phyloP scores from a whole-genome alignment of 2,888 invertebrate species.

The Erebia palarica region DNA sequence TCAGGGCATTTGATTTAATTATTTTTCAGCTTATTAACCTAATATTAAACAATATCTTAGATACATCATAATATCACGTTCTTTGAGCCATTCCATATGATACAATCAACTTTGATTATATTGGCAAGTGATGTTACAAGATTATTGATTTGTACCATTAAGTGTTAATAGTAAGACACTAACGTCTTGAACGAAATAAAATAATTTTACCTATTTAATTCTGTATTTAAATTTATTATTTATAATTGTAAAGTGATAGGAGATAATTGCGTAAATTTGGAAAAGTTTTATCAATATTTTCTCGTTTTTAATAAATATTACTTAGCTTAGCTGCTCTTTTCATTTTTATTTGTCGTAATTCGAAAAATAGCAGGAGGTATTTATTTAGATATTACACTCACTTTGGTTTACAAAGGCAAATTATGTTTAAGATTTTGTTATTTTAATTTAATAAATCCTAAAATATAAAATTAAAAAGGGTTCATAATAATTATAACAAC shows the following conservation, averaged over 20 bases:
- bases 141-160: constrained; percentile 15
- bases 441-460: too few relatives aligned
- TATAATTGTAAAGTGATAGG: not conserved
- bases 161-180: not conserved
- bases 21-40: not conserved
- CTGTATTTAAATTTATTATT: not conserved
- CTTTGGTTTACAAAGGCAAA: constrained; percentile 21
- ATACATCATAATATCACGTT: constrained; percentile 43
- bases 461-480: too few relatives aligned
- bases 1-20: not conserved
- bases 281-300: not conserved
- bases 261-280: not conserved
- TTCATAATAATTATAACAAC: too few relatives aligned
- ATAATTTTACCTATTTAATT: not conserved
- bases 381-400: not conserved
- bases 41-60: constrained; percentile 27
- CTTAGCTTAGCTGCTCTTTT: too few relatives aligned
- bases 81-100: constrained; percentile 40
- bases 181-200: not conserved
- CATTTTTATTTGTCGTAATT: too few relatives aligned
- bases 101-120: constrained; percentile 16
- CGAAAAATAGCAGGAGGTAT: not conserved
- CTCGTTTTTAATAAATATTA: not conserved
- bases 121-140: constrained; percentile 33
- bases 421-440: not conserved